Conservation (phyloP, 1,140 invertebrate species). For the Hyposmocoma kahamanoa region DNA sequence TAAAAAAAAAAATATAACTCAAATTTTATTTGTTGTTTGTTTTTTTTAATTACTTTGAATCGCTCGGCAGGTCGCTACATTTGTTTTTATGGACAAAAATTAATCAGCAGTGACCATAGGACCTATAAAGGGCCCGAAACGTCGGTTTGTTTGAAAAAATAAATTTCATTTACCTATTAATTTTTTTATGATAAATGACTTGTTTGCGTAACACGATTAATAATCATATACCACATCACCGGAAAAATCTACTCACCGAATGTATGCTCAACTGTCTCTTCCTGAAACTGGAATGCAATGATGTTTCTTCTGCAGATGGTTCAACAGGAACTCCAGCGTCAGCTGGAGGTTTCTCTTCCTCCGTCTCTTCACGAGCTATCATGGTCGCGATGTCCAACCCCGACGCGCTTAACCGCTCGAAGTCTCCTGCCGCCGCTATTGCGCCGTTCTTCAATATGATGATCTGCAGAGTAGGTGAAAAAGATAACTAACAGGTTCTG, state of each 20-base stretch:
- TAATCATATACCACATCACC: too few species aligned
- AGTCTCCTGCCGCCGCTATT: constrained; percentile 76
- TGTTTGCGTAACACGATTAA: too few species aligned
- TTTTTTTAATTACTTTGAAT: too few species aligned
- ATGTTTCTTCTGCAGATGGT: constrained; percentile 28
- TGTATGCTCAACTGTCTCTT: constrained; percentile 69
- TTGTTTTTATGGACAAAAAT: too few species aligned
- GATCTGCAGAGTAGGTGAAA: constrained; percentile 53
- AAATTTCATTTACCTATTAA: too few species aligned
- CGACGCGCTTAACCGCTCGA: constrained; percentile 76
- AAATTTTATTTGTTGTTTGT: too few species aligned
- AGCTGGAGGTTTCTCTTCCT: constrained; percentile 45
- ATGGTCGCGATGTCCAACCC: constrained; percentile 79
- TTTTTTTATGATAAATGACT: too few species aligned
- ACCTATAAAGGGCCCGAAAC: too few species aligned
- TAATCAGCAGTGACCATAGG: too few species aligned
- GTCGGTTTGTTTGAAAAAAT: too few species aligned
- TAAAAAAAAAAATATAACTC: too few species aligned
- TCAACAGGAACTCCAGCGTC: constrained; percentile 15
- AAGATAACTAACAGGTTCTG: not conserved
- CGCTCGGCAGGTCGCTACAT: too few species aligned
- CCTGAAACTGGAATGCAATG: constrained; percentile 54
- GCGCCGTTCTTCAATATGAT: constrained; percentile 77
- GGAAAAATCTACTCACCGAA: constrained; percentile 59
- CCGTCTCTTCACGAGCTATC: constrained; percentile 69